Conservation (phyloP, 2,888 invertebrate genomes). For the Sarcophaga rosellei region DNA sequence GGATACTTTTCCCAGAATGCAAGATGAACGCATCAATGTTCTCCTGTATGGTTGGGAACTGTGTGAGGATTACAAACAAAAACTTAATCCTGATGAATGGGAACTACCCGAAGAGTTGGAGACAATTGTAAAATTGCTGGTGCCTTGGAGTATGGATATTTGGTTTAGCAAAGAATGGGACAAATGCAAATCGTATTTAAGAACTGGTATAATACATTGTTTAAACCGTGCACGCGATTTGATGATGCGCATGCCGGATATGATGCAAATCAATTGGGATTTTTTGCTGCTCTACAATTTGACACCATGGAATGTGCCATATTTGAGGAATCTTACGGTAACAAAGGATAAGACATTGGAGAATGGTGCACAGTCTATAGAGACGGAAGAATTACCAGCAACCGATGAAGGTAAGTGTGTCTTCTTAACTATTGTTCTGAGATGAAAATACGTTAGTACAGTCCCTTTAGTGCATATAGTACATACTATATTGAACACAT, state of each 20-base stretch:
- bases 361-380: conserved; percentile 54
- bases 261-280: conserved; percentile 74
- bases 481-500: too few species aligned
- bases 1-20: conserved; percentile 74
- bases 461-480: too few species aligned
- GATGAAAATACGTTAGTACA: too few species aligned
- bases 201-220: conserved; percentile 71
- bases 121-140: conserved; percentile 71
- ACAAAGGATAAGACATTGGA: conserved; percentile 64
- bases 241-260: conserved; percentile 71
- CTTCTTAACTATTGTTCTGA: too few species aligned
- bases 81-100: conserved; percentile 45
- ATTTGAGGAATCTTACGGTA: conserved; percentile 70
- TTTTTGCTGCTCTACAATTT: conserved; percentile 73
- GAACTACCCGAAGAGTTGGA: conserved; percentile 66
- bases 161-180: conserved; percentile 77
- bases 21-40: conserved; percentile 73
- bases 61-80: conserved; percentile 70
- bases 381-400: conserved; percentile 56
- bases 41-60: conserved; percentile 76
- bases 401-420: conserved; percentile 60
- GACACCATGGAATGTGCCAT: conserved; percentile 74
- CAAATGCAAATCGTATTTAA: conserved; percentile 67
- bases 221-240: conserved; percentile 69
- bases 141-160: conserved; percentile 75